phyloP scores from a whole-genome alignment of 2,797 vertebrate species.

The Myotis planiceps region DNA sequence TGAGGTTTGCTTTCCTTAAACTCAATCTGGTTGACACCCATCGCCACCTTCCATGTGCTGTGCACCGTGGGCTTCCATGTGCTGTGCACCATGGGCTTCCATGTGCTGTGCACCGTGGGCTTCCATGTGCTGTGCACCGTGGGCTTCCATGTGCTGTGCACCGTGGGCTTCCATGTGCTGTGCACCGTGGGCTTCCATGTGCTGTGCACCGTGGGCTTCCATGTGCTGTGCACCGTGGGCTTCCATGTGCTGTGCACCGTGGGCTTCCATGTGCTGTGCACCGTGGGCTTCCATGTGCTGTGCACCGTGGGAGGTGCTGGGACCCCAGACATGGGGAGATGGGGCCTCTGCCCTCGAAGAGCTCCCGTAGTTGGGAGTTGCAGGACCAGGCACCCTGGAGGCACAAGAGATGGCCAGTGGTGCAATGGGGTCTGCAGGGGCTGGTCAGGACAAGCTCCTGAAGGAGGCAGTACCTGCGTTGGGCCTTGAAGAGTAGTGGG shows the following conservation, averaged over 20 bases:
- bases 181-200: accelerated
- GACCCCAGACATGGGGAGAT: background rate
- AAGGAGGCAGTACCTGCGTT: background rate
- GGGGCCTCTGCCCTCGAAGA: background rate
- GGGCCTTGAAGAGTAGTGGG: background rate
- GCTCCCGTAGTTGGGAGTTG: background rate
- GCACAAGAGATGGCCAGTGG: background rate
- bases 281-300: background rate
- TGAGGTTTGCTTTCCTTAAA: background rate
- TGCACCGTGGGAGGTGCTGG: background rate
- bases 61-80: background rate
- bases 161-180: background rate
- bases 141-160: too few species aligned
- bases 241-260: accelerated
- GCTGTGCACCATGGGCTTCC: too few species aligned
- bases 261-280: background rate
- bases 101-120: too few species aligned
- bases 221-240: background rate
- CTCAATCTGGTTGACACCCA: accelerated
- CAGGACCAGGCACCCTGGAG: background rate
- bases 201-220: too few species aligned
- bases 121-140: accelerated
- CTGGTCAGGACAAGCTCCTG: background rate
- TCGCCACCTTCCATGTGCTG: accelerated
- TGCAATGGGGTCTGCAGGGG: background rate